Conservation (phyloP, 2,797 vertebrate genomes). For the Limnodromus scolopaceus region DNA sequence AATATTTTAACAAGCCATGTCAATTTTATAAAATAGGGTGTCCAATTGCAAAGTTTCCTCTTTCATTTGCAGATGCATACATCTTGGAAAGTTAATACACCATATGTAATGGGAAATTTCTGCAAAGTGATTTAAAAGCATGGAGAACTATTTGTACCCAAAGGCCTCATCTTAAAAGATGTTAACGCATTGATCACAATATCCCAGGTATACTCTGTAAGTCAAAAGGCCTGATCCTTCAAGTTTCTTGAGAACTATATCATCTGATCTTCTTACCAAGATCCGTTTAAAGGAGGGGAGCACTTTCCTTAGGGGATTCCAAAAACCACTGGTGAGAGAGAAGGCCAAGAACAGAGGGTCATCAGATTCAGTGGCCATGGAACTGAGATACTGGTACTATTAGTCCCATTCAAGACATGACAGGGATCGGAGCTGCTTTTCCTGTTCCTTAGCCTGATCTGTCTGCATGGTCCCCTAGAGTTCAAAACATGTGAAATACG, state of each 20-base stretch:
- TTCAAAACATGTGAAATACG: background rate
- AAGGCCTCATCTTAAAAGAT: background rate
- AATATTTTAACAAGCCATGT: conserved; percentile 56
- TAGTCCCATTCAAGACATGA: background rate
- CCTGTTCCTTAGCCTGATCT: background rate
- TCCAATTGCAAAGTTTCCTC: background rate
- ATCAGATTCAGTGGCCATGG: background rate
- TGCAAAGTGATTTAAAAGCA: conserved; percentile 25
- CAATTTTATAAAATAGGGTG: conserved; percentile 25
- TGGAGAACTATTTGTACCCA: background rate
- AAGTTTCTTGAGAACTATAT: background rate
- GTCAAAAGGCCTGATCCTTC: background rate
- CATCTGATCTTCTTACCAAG: background rate
- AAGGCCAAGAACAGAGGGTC: background rate
- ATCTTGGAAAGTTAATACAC: conserved; percentile 6
- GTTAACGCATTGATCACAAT: background rate
- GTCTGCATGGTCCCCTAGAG: background rate
- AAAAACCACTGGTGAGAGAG: background rate
- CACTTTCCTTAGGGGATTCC: background rate
- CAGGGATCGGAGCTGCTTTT: background rate
- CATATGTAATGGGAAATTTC: background rate
- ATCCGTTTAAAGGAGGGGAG: background rate
- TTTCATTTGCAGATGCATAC: conserved; percentile 18
- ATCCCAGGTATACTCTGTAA: background rate
- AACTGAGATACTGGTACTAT: background rate